Percentiles rank a stretch among this genome's conserved stretches.
Conservation (phyloP, 2,113 vertebrate genomes). For the Cyanoderma ruficeps region DNA sequence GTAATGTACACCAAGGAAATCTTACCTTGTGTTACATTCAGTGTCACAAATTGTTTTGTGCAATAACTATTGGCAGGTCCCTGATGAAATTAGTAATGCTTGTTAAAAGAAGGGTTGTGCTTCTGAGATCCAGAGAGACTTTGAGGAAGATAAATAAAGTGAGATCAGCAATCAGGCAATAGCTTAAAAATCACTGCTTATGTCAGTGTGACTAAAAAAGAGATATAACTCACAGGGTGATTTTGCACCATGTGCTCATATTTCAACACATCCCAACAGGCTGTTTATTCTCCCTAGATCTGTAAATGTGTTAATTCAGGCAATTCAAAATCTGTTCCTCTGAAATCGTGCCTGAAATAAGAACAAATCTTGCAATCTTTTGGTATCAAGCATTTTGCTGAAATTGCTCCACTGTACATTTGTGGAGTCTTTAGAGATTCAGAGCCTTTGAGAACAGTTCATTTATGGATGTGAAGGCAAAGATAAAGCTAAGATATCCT, state of each 20-base stretch:
- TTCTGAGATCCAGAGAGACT: neutral
- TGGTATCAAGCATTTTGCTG: neutral
- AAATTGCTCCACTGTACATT: neutral
- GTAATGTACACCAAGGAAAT: neutral
- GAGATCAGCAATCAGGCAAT: neutral
- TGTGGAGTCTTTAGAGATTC: neutral
- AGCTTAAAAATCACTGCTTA: conserved; percentile 1
- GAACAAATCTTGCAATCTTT: neutral
- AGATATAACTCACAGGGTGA: neutral
- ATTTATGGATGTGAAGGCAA: neutral
- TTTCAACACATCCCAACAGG: neutral
- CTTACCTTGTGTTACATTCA: neutral
- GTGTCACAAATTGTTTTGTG: neutral
- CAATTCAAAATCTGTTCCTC: neutral
- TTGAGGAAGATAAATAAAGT: neutral
- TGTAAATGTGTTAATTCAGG: neutral
- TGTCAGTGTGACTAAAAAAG: conserved; percentile 21
- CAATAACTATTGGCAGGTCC: neutral
- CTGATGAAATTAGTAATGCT: neutral
- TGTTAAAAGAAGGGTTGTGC: neutral
- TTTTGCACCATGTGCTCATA: neutral
- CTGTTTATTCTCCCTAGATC: neutral
- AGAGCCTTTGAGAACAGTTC: neutral
- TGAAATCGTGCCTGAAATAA: neutral
- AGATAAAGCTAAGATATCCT: neutral